phyloP scores from a whole-genome alignment of 2,797 vertebrate genomes.

The Acanthopagrus latus region DNA sequence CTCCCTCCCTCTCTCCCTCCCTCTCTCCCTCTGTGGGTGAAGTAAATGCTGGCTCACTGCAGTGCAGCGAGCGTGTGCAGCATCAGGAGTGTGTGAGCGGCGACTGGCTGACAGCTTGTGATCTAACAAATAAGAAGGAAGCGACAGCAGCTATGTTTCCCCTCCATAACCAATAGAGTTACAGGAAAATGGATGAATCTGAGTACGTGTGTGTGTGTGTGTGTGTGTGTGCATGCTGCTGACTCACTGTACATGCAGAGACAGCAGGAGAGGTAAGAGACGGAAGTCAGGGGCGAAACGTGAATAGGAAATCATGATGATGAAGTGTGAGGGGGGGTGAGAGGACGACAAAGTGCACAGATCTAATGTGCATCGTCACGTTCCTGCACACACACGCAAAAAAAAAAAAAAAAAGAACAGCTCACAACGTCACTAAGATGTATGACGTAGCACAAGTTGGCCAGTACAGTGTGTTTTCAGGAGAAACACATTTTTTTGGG shows the following conservation, averaged over 20 bases:
- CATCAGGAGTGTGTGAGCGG: slow-evolving; percentile 85
- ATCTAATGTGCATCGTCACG: background rate
- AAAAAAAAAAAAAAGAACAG: background rate
- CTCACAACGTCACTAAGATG: background rate
- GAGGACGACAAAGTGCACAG: slow-evolving; percentile 59
- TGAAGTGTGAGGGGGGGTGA: background rate
- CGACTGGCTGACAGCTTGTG: slow-evolving; percentile 50
- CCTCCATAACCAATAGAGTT: slow-evolving; percentile 85
- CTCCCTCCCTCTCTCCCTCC: slow-evolving; percentile 7
- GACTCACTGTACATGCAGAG: slow-evolving; percentile 64
- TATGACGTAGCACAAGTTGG: background rate
- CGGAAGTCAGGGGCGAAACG: slow-evolving; percentile 6
- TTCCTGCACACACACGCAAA: background rate
- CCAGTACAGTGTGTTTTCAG: background rate
- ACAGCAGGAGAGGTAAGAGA: background rate
- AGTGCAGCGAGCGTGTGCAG: slow-evolving; percentile 89
- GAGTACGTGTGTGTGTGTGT: slow-evolving; percentile 11
- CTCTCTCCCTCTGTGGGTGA: slow-evolving; percentile 46
- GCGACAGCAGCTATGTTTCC: slow-evolving; percentile 40
- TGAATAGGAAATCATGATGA: background rate
- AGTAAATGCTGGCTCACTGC: slow-evolving; percentile 90
- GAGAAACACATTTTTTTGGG: background rate
- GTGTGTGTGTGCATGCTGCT: slow-evolving; percentile 51
- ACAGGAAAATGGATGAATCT: slow-evolving; percentile 63
- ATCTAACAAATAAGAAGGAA: slow-evolving; percentile 45